These are phyloP conservation scores for Andrena chrysosceles DNA, from an alignment of 2,888 invertebrate species.

Conservation along the genomic window DNA sequence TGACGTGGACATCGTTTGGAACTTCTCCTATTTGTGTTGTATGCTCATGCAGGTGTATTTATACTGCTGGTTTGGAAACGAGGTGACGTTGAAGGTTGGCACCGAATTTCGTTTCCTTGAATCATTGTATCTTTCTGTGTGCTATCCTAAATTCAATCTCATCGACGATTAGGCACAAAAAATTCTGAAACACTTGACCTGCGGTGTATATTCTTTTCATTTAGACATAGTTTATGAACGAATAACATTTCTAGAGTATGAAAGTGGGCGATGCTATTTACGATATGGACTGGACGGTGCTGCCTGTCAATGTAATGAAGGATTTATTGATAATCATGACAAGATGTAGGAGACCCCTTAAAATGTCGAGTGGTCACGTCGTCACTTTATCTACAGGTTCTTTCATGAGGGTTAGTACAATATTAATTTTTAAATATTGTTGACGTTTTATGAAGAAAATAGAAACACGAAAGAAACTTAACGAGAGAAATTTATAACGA, in stretches of 20 bases:
- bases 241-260: constrained; percentile 57
- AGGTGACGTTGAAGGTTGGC: constrained; percentile 69
- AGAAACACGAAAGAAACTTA: neutral
- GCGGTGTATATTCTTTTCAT: neutral
- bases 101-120: constrained; percentile 15
- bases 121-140: neutral
- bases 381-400: constrained; percentile 65
- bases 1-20: constrained; percentile 52
- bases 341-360: constrained; percentile 59
- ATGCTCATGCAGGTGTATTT: constrained; percentile 75
- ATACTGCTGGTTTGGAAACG: constrained; percentile 78
- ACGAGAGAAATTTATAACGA: neutral
- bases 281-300: constrained; percentile 65
- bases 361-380: constrained; percentile 64
- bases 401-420: constrained; percentile 63
- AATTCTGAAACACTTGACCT: neutral
- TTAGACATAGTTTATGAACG: neutral
- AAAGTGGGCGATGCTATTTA: constrained; percentile 65
- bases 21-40: constrained; percentile 51
- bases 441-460: too few species aligned
- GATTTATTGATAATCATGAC: constrained; percentile 65
- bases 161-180: neutral
- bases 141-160: neutral
- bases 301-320: constrained; percentile 55
- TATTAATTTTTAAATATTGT: neutral